A percentile compares a stretch with the other conserved stretches of the same genome.
Conservation (phyloP, 1,140 invertebrate species). For the Drosophila mayri region DNA sequence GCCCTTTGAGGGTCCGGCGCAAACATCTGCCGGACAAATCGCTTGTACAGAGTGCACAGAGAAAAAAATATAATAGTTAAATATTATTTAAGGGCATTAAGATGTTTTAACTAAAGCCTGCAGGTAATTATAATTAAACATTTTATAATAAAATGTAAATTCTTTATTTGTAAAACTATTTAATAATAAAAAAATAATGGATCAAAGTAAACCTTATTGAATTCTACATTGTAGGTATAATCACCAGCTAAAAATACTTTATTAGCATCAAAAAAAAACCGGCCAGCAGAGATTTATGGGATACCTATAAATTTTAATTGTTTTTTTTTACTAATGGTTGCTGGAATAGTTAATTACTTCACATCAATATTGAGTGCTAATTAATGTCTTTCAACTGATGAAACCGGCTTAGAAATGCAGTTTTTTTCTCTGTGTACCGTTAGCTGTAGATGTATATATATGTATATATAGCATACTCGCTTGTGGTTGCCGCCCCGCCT, state of each 20-base stretch:
- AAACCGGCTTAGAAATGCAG: constrained; percentile 3
- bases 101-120: too few relatives aligned
- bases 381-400: background rate
- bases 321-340: background rate
- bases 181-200: background rate
- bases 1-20: constrained; percentile 35
- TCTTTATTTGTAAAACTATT: background rate
- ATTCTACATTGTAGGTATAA: background rate
- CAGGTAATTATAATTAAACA: background rate
- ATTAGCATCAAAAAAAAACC: background rate
- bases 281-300: background rate
- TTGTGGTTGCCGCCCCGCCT: constrained; percentile 46
- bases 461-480: constrained; percentile 10
- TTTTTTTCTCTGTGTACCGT: constrained; percentile 23
- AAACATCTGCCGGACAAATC: constrained; percentile 37
- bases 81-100: too few relatives aligned
- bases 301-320: background rate
- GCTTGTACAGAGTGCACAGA: constrained; percentile 22
- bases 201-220: background rate
- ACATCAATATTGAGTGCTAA: constrained; percentile 3
- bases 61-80: background rate
- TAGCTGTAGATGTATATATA: constrained; percentile 26
- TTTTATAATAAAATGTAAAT: background rate
- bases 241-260: background rate
- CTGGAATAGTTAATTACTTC: constrained; percentile 2